Conservation (phyloP, 2,113 vertebrate species). For the western clawed frog (Xenopus tropicalis) region UCB_Xtro_10.0 CM004451.2:73885001-73885500, state of each 20-base stretch:
- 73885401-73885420: not conserved
- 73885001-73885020: constrained; percentile 66
- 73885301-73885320: constrained; percentile 9
- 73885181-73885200: constrained; percentile 32
- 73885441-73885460: not conserved
- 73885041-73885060: constrained; percentile 60
- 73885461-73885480: not conserved
- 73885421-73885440: not conserved
- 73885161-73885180: constrained; percentile 21
- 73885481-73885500: too few relatives aligned
- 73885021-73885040: constrained; percentile 64
- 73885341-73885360: not conserved
- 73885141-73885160: not conserved
- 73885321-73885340: constrained; percentile 15
- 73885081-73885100: constrained; percentile 43
- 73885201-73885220: constrained; percentile 15
- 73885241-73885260: constrained; percentile 16
- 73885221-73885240: not conserved
- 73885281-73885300: constrained; percentile 13
- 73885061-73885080: constrained; percentile 69
- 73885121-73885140: constrained; percentile 10
- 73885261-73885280: constrained; percentile 30
- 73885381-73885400: not conserved
- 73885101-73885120: constrained; percentile 41
- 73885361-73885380: not conserved